phyloP scores from a whole-genome alignment of 2,113 vertebrate genomes.

The Zosterops borbonicus region DNA sequence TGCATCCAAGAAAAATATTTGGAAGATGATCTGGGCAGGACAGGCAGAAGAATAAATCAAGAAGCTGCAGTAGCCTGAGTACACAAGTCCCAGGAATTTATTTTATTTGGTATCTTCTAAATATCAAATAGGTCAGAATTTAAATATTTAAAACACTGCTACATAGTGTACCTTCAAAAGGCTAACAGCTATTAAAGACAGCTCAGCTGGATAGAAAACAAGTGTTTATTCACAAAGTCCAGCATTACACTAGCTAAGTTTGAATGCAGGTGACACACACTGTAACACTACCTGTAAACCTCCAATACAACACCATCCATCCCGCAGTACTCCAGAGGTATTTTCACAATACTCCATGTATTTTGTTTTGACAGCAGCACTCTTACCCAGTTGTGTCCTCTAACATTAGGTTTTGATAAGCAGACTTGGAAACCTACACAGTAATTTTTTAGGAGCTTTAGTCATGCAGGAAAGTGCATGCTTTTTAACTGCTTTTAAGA shows the following conservation, averaged over 20 bases:
- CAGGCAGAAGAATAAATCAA: neutral
- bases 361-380: neutral
- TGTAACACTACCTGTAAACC: neutral
- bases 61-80: neutral
- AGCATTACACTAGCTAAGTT: neutral
- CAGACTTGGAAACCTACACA: neutral
- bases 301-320: neutral
- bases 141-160: constrained; percentile 20
- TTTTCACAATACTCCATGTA: neutral
- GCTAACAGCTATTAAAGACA: neutral
- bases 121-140: neutral
- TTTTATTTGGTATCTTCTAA: neutral
- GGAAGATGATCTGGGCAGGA: neutral
- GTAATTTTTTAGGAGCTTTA: neutral
- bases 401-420: neutral
- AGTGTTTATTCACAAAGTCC: neutral
- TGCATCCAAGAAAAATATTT: neutral
- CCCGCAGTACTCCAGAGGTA: neutral
- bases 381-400: neutral
- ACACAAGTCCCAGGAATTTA: neutral
- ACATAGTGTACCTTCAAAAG: neutral
- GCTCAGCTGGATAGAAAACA: neutral
- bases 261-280: neutral
- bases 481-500: neutral
- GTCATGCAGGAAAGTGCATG: neutral